Conservation (phyloP, 2,888 invertebrate genomes). For the Blomia tropicalis region DNA sequence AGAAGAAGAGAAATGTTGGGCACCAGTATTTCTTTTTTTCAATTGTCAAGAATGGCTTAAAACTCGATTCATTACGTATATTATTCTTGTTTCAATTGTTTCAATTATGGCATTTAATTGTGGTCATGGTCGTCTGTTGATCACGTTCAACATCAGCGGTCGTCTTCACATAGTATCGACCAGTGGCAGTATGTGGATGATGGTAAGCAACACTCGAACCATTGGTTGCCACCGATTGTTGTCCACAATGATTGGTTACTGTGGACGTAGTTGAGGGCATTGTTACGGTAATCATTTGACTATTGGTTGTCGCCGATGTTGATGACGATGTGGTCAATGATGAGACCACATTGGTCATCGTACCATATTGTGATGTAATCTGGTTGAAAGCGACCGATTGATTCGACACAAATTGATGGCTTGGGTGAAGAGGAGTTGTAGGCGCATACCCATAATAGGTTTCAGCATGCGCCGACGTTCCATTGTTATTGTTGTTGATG, state of each 20-base stretch:
- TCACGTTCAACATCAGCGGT: constrained; percentile 17
- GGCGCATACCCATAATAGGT: background rate
- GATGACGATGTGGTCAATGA: background rate
- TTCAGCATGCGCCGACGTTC: background rate
- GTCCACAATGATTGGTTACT: too few species aligned
- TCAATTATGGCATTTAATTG: constrained; percentile 7
- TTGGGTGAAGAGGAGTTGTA: constrained; percentile 2
- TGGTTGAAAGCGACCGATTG: background rate
- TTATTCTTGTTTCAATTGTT: too few species aligned
- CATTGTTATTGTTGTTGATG: background rate
- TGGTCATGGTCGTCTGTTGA: constrained; percentile 16
- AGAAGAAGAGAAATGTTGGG: too few species aligned
- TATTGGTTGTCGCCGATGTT: background rate
- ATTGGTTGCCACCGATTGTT: background rate
- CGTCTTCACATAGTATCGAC: background rate
- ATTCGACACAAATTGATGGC: background rate
- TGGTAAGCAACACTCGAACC: background rate
- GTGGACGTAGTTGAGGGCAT: background rate
- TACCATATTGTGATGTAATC: background rate
- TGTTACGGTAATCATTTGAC: background rate
- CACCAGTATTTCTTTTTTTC: too few species aligned
- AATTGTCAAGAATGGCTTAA: too few species aligned
- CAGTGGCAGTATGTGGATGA: background rate
- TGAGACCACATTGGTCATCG: background rate
- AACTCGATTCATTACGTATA: too few species aligned